Base-by-base conservation (phyloP, 1,140 invertebrate genomes). In the Macrocentrus cingulum region DNA sequence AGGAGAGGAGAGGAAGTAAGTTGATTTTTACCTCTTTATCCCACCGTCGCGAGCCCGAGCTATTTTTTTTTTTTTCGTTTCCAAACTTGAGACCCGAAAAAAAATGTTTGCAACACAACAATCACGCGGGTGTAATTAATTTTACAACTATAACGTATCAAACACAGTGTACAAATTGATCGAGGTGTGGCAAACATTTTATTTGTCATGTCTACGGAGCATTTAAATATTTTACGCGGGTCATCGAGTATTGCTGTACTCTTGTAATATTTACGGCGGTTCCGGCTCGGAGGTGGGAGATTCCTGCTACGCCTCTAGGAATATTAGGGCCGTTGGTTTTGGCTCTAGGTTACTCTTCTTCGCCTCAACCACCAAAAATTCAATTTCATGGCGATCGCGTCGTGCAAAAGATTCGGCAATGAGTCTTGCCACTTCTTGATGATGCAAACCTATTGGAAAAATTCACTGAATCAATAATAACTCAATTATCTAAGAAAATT, bases 331-430 rank as follows among this genome's bases (percentile, higher is more conserved):
- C 66, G 90, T 91, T 60, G 90, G 90, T 81, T 92, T 92, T 64
- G 90, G 90, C 80, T 93, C 91, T 70, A 92, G 82, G 76, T 93
- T 92, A 66, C 90, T 92, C 78, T 92, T 92, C 76, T 94, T 94
- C 60, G 90, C 89, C 78, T 94, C 91, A 42, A 91, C 85, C 41
- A 95, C 91, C 67, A 94, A 84, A 80, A 95, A 93, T 81, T 94
- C 91, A 68, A 95, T 91, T 74, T 93, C 90, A 72, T 87, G 85
- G 65, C 90, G 87, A 71, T 93, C 90, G 62, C 89, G 85, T 73
- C 91, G 85, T 37, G 91, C 91, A 79, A 92, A 95, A 42, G 91
- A 91, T 72, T 94, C 91, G 6, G 92, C 91, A 69, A 95, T 95
- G 36, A 94, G 81, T 62, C 91, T 83, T 16, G 92, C 92, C 51